phyloP scores from a whole-genome alignment of 2,888 invertebrate genomes.

The Tineola bisselliella region DNA sequence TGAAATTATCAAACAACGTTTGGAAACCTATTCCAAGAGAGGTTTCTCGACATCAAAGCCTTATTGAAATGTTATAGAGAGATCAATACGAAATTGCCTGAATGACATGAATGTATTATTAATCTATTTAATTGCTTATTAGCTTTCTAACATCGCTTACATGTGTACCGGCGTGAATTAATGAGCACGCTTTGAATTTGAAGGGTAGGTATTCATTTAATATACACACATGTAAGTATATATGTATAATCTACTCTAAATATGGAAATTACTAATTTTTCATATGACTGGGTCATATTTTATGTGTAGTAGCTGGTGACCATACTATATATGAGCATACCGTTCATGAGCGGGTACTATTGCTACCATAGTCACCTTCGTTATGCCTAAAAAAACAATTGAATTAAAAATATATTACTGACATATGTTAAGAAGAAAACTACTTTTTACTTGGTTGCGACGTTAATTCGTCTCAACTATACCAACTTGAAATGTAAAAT shows the following conservation, averaged over 20 bases:
- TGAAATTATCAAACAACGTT: slow-evolving; percentile 45
- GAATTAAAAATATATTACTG: too few species aligned
- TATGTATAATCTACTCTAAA: not conserved
- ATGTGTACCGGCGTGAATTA: slow-evolving; percentile 45
- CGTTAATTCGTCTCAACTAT: too few species aligned
- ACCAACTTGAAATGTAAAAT: too few species aligned
- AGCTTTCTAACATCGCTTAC: slow-evolving; percentile 41
- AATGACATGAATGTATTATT: slow-evolving; percentile 55
- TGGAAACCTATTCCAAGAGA: slow-evolving; percentile 37
- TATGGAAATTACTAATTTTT: not conserved
- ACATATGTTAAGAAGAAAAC: too few species aligned
- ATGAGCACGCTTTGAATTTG: slow-evolving; percentile 49
- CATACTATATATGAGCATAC: too few species aligned
- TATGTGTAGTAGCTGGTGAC: too few species aligned
- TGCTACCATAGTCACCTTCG: too few species aligned
- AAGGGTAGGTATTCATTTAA: slow-evolving; percentile 18
- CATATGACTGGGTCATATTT: not conserved
- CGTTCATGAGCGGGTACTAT: too few species aligned
- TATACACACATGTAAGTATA: not conserved
- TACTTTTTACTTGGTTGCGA: too few species aligned
- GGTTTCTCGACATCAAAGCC: slow-evolving; percentile 50
- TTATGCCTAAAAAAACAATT: too few species aligned
- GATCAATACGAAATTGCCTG: slow-evolving; percentile 49
- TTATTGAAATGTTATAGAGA: slow-evolving; percentile 30
- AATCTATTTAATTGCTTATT: slow-evolving; percentile 65